Conservation (phyloP, 64 coral and sea anemone genomes). For the Montipora capricornis region DNA sequence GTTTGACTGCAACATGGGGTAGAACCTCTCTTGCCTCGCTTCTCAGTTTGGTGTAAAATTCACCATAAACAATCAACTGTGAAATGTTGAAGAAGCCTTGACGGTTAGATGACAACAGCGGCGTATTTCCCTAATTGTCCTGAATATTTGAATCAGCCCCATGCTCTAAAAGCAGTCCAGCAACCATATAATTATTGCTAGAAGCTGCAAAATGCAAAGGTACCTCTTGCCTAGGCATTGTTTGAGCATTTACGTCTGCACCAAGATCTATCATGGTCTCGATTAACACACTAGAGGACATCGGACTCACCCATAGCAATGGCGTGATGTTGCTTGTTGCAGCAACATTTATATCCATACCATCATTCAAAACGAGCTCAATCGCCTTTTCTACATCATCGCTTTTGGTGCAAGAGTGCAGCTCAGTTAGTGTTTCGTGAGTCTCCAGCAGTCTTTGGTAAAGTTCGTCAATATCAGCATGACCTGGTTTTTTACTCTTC, state of each 20-base stretch:
- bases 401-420: background rate
- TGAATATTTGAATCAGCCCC: background rate
- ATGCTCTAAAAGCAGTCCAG: background rate
- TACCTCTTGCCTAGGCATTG: background rate
- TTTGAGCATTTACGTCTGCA: background rate
- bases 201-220: background rate
- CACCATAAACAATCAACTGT: background rate
- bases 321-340: background rate
- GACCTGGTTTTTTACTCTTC: background rate
- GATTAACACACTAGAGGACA: background rate
- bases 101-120: background rate
- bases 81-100: background rate
- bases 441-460: background rate
- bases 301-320: background rate
- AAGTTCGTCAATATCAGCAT: background rate
- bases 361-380: background rate
- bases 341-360: background rate
- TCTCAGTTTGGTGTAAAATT: background rate
- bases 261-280: conserved; percentile 17
- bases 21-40: background rate
- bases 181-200: background rate
- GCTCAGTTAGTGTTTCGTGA: background rate
- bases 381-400: background rate
- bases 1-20: background rate
- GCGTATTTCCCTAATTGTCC: background rate